Evolutionary conservation across 2,797 vertebrate species (phyloP).

Genomic region (Alosa sapidissima): DNA sequence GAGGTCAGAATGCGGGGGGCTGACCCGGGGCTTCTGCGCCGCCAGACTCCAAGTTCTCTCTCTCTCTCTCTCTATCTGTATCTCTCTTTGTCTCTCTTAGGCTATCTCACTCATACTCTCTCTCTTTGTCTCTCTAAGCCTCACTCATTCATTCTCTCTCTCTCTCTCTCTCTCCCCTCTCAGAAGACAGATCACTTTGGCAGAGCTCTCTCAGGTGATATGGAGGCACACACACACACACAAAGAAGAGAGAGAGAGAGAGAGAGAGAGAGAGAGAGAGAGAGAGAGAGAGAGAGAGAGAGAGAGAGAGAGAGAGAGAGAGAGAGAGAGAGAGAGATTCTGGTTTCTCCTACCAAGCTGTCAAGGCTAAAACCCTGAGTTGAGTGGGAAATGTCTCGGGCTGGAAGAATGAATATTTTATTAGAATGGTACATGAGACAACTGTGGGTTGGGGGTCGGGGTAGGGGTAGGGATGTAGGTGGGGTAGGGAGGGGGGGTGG

Average conservation of each 20-base stretch:
- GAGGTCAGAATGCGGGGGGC: conserved; percentile 32
- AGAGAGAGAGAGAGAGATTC: neutral
- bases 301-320: neutral
- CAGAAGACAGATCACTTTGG: conserved; percentile 1
- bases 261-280: neutral
- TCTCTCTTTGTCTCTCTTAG: neutral
- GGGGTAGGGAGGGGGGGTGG: neutral
- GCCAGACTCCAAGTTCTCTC: neutral
- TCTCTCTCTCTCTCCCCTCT: neutral
- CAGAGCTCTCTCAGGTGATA: conserved; percentile 16
- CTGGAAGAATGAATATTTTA: neutral
- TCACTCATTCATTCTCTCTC: neutral
- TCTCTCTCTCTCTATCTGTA: neutral
- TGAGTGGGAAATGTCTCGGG: conserved; percentile 25
- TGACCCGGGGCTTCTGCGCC: conserved; percentile 32
- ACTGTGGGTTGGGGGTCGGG: neutral
- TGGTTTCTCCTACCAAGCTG: conserved; percentile 5
- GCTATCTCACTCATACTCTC: neutral
- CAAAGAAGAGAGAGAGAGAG: neutral
- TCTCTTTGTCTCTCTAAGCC: neutral
- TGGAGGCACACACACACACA: neutral
- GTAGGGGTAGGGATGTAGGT: neutral
- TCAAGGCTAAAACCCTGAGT: conserved; percentile 19
- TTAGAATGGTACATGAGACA: neutral
- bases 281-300: neutral